A percentile compares a stretch with the other conserved stretches of the same genome.
Conservation (phyloP, 2,113 vertebrate genomes). For the Rhinopomastus cyanomelas region DNA sequence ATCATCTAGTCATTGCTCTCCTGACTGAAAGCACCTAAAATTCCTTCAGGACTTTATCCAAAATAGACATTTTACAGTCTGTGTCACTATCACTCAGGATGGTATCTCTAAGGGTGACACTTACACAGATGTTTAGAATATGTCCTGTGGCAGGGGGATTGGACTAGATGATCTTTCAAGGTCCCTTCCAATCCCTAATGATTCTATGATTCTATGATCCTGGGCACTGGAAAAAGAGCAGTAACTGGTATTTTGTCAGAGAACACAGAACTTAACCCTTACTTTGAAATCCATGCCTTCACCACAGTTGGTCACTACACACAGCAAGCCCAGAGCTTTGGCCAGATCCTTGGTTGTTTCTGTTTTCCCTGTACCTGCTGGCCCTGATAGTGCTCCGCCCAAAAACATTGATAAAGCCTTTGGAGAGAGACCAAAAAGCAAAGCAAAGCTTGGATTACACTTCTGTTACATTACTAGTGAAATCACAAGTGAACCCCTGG, state of each 20-base stretch:
- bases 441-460: neutral
- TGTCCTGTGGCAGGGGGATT: no score
- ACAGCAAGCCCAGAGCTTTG: constrained; percentile 93
- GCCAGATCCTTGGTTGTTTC: constrained; percentile 97
- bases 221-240: neutral
- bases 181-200: no score
- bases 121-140: neutral
- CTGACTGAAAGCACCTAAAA: neutral
- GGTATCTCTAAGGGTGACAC: neutral
- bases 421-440: neutral
- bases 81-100: neutral
- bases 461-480: neutral
- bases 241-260: neutral
- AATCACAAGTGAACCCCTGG: neutral
- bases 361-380: constrained; percentile 96
- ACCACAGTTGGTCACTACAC: constrained; percentile 96
- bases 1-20: neutral
- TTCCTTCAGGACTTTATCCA: neutral
- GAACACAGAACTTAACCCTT: constrained; percentile 9
- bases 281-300: constrained; percentile 99
- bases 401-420: constrained; percentile 97
- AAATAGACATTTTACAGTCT: neutral
- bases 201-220: no score
- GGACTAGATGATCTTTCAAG: no score
- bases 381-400: constrained; percentile 93